Percentiles rank a stretch among this genome's conserved stretches.
Evolutionary conservation across 2,888 invertebrate genomes (phyloP).

Genomic region (Ichneumon xanthorius): DNA sequence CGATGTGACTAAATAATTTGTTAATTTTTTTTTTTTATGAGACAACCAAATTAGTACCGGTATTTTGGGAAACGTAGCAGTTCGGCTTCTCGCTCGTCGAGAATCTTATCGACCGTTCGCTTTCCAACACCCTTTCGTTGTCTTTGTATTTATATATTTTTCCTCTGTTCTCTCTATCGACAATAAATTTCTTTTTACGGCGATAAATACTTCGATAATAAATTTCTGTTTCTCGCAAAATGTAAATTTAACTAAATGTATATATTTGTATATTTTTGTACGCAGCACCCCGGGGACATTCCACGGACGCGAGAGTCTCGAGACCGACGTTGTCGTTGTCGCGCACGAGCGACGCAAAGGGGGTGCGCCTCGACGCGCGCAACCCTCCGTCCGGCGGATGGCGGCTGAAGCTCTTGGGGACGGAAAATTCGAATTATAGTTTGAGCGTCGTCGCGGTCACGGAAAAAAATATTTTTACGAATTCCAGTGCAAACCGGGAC

Average conservation of each 20-base stretch:
- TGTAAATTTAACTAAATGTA: background rate
- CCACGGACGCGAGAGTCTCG: slow-evolving; percentile 22
- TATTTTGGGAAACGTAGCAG: background rate
- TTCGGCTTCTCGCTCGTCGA: slow-evolving; percentile 20
- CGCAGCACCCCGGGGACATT: slow-evolving; percentile 13
- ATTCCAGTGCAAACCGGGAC: slow-evolving; percentile 25
- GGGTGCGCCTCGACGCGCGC: slow-evolving; percentile 74
- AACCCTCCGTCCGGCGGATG: slow-evolving; percentile 77
- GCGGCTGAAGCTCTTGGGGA: slow-evolving; percentile 74
- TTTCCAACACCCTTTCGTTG: background rate
- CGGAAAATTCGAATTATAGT: slow-evolving; percentile 73
- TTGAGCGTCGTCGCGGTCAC: slow-evolving; percentile 64
- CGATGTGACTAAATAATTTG: background rate
- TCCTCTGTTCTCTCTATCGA: background rate
- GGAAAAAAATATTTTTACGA: slow-evolving; percentile 16
- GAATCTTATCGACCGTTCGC: slow-evolving; percentile 22
- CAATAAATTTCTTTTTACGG: background rate
- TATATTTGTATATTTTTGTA: slow-evolving; percentile 21
- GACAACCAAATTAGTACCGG: slow-evolving; percentile 9
- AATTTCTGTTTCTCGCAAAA: background rate
- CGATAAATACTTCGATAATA: background rate
- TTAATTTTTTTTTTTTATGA: background rate
- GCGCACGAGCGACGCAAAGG: slow-evolving; percentile 70
- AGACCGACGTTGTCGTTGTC: slow-evolving; percentile 70
- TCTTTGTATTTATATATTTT: background rate